phyloP scores from a whole-genome alignment of 2,888 invertebrate species.

The Macrosoma leucophasiata region DNA sequence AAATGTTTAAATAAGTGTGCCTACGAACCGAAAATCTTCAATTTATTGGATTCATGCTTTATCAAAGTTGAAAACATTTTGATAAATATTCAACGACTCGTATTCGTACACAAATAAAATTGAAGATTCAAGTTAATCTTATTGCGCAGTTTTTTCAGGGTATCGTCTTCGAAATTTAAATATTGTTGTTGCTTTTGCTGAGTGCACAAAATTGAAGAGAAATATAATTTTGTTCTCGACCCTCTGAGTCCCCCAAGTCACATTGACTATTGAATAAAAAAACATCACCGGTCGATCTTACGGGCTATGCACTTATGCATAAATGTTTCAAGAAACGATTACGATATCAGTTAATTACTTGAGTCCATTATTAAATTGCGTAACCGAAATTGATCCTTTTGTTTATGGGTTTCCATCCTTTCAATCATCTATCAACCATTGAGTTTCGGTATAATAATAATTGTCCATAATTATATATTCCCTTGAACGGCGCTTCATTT shows the following conservation, averaged over 20 bases:
- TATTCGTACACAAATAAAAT: too few species aligned
- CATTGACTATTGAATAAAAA: slow-evolving; percentile 46
- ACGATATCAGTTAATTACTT: slow-evolving; percentile 65
- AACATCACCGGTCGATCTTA: slow-evolving; percentile 33
- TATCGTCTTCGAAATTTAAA: slow-evolving; percentile 63
- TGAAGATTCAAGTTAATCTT: too few species aligned
- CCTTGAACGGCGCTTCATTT: slow-evolving; percentile 70
- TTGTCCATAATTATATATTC: slow-evolving; percentile 76
- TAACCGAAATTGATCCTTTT: slow-evolving; percentile 72
- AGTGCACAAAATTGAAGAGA: slow-evolving; percentile 71
- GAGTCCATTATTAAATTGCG: slow-evolving; percentile 66
- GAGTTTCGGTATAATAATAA: slow-evolving; percentile 73
- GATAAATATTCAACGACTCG: too few species aligned
- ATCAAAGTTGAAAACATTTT: too few species aligned
- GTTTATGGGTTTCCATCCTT: slow-evolving; percentile 73
- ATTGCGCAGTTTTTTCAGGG: slow-evolving; percentile 43
- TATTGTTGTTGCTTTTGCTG: slow-evolving; percentile 70
- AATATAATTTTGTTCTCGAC: slow-evolving; percentile 63
- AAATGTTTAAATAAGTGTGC: too few species aligned
- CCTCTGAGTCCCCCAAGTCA: slow-evolving; percentile 47
- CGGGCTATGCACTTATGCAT: slow-evolving; percentile 29
- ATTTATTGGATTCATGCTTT: too few species aligned
- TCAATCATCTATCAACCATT: slow-evolving; percentile 74
- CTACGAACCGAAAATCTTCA: too few species aligned
- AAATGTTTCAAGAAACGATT: slow-evolving; percentile 42